These are phyloP conservation scores for Pygoscelis adeliae DNA, from an alignment of 2,113 vertebrate species.

Conservation along the genomic window DNA sequence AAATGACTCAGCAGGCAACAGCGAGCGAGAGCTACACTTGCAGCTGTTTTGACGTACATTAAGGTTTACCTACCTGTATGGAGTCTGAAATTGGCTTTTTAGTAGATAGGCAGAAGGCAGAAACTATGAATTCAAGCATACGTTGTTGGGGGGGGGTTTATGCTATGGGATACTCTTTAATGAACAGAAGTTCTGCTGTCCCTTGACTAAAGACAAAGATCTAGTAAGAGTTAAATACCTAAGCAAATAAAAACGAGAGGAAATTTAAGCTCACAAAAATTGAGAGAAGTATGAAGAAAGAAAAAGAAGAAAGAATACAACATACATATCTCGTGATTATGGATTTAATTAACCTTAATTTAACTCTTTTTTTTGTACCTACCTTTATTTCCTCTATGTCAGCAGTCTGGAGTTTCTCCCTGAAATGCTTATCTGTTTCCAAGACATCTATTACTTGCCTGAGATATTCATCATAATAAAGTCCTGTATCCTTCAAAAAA, in stretches of 20 bases:
- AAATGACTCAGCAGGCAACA: background rate
- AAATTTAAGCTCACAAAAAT: background rate
- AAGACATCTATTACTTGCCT: conserved; percentile 97
- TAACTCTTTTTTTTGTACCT: background rate
- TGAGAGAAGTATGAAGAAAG: background rate
- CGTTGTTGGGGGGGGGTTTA: background rate
- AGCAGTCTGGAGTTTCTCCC: conserved; percentile 96
- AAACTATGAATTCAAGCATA: background rate
- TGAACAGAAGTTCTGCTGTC: background rate
- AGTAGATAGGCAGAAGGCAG: background rate
- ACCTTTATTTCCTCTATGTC: conserved; percentile 99
- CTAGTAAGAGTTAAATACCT: background rate
- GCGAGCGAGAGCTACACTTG: background rate
- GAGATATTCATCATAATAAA: conserved; percentile 98
- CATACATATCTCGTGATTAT: background rate
- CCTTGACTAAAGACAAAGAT: background rate
- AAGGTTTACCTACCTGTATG: background rate
- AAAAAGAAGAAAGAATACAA: background rate
- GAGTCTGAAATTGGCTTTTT: background rate
- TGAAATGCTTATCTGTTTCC: conserved; percentile 96
- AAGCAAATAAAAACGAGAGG: background rate
- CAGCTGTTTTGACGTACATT: background rate
- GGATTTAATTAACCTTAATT: background rate
- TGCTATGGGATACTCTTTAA: background rate
- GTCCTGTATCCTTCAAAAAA: conserved; percentile 89